These are phyloP conservation scores for Lerista edwardsae DNA, from an alignment of 2,797 vertebrate genomes.

Conservation along the genomic window DNA sequence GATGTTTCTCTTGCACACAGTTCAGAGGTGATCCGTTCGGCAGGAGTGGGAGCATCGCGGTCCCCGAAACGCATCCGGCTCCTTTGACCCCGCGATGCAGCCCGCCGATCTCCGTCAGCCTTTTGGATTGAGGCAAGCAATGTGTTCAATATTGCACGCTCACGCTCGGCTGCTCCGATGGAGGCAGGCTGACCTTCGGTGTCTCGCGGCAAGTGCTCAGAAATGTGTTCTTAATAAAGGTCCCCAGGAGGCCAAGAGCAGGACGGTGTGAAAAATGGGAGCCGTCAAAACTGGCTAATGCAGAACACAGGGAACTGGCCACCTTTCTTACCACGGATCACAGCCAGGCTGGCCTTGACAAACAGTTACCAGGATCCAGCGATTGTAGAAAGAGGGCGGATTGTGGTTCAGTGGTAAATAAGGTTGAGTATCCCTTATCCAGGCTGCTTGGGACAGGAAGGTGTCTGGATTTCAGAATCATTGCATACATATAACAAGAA, in stretches of 20 bases:
- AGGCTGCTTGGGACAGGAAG: too few relatives aligned
- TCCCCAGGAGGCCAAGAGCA: not conserved
- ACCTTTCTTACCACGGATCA: conserved; percentile 40
- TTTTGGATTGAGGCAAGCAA: accelerated
- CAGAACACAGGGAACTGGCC: not conserved
- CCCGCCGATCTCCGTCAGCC: not conserved
- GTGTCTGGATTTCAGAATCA: too few relatives aligned
- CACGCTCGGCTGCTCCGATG: not conserved
- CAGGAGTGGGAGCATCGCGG: not conserved
- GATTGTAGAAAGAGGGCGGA: too few relatives aligned
- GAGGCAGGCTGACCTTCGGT: not conserved
- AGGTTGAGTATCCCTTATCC: too few relatives aligned
- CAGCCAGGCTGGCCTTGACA: not conserved
- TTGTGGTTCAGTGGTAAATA: not conserved
- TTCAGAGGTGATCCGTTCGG: not conserved
- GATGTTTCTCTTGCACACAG: not conserved
- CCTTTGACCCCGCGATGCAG: not conserved
- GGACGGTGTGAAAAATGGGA: conserved; percentile 9
- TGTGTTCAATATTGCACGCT: accelerated
- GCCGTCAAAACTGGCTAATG: conserved; percentile 6
- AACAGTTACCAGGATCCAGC: not conserved
- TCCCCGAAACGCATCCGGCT: accelerated
- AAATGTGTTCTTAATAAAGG: conserved; percentile 1
- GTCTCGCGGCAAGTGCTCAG: not conserved
- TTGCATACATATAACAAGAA: too few relatives aligned